These are phyloP conservation scores for Clepsis dumicolana DNA, from an alignment of 2,888 invertebrate genomes.

Conservation along the genomic window DNA sequence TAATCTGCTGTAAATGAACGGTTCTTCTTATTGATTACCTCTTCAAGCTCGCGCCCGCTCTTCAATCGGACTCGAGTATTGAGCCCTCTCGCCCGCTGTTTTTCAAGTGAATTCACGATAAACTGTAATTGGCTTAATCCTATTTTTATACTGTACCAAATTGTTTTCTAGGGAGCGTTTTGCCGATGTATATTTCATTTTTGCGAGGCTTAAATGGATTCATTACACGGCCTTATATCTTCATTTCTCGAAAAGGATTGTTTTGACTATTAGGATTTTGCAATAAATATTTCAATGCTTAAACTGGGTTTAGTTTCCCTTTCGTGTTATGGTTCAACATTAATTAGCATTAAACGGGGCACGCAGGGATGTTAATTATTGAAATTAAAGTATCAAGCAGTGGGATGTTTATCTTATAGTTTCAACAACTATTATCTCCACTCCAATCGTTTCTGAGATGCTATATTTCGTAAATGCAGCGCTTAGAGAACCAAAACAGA, in stretches of 20 bases:
- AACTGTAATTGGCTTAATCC: neutral
- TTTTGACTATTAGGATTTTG: no score
- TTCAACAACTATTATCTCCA: no score
- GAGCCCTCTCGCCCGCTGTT: neutral
- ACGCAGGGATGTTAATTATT: no score
- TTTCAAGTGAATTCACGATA: neutral
- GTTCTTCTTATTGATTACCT: conserved; percentile 33
- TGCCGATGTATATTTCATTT: neutral
- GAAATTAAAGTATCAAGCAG: no score
- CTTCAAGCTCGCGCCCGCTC: conserved; percentile 23
- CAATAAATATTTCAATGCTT: no score
- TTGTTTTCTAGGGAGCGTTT: neutral
- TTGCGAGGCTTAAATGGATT: neutral
- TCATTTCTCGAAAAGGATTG: neutral
- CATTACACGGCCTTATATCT: neutral
- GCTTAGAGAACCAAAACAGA: no score
- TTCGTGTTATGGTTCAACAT: no score
- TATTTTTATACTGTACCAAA: neutral
- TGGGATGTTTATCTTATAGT: no score
- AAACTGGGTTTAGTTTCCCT: no score
- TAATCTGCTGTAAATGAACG: conserved; percentile 13
- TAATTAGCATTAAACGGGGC: no score
- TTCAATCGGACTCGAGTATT: neutral
- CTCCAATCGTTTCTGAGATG: no score
- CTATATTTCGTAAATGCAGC: no score